Base-by-base conservation (phyloP, 2,888 invertebrate genomes). In the Sicus ferrugineus region DNA sequence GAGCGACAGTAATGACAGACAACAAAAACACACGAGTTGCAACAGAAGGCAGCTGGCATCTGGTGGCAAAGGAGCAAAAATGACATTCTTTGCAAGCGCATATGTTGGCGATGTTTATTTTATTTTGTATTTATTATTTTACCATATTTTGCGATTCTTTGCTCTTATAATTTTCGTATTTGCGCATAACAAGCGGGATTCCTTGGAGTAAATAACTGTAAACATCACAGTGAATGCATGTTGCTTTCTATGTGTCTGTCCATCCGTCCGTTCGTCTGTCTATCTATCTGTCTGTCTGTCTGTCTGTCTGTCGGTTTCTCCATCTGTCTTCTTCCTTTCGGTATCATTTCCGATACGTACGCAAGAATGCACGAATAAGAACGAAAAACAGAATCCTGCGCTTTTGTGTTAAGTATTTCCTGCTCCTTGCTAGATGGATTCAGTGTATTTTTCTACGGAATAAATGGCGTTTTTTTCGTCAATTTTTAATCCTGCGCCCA, bases 121-220 rank as follows among this genome's bases (percentile, higher is more conserved):
- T 54, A 30, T 31, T 16, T 54, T 54, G n/a, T 26, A 38, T 65
- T 23, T 54, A 23, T 38, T 65, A 42, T 42, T 38, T 38, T 38
- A 23, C 5, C 21, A 11, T 23, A 52, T 52, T 52, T 21, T 52
- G 52, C 6, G 21, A 6, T 21, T 11, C 11, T 3, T 52, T 52
- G 23, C 6, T 69, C 38, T 65, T 69, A 58, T 69, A 61, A 58
- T 69, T 58, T 69, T 69, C 28, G 58, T 66, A 31, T 66, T 54
- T 54, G 46, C 63, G 48, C 34, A 59, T 65, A 59, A 65, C 65
- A 59, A 28, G 50, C 64, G 50, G 23, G 59, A 69, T 59, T 65
- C 68, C 69, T 64, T 48, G 23, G 65, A 34, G 68, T 64, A 67
- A 46, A 59, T 65, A 52, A n/a, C 9, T 16, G 46, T 54, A 54